Conservation (phyloP, 2,113 vertebrate species). For the Odobenus rosmarus region DNA sequence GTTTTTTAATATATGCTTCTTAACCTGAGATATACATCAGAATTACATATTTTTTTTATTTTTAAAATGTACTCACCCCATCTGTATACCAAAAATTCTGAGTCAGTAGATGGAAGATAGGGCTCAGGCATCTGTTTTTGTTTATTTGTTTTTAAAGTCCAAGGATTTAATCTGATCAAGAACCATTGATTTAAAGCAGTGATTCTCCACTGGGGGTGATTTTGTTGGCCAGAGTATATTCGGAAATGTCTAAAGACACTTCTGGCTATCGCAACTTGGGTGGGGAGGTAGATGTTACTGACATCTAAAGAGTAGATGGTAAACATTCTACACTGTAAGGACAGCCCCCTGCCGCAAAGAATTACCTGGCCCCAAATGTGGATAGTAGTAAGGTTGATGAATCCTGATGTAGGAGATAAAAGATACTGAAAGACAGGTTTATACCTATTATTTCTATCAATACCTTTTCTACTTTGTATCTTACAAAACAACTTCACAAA, state of each 20-base stretch:
- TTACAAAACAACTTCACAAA: not conserved
- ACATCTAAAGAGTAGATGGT: not conserved
- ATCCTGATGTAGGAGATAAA: not conserved
- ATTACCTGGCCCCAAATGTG: not conserved
- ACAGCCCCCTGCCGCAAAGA: not conserved
- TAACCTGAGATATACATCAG: not conserved
- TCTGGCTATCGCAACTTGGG: not conserved
- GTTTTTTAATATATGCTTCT: not conserved
- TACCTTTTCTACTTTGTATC: not conserved
- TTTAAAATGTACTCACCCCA: not conserved
- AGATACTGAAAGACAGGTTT: not conserved
- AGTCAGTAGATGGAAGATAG: not conserved
- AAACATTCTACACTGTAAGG: not conserved
- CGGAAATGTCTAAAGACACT: not conserved
- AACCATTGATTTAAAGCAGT: not conserved
- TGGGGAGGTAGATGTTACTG: too few species aligned
- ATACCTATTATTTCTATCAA: not conserved
- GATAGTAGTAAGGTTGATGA: not conserved
- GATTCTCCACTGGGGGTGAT: not conserved
- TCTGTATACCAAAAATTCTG: not conserved
- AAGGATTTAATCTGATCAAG: not conserved
- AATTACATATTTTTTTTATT: not conserved
- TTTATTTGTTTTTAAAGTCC: not conserved
- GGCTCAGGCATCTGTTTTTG: not conserved
- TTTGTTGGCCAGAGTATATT: not conserved